phyloP scores from a whole-genome alignment of 2,797 vertebrate species.

The Halcyon badia region DNA sequence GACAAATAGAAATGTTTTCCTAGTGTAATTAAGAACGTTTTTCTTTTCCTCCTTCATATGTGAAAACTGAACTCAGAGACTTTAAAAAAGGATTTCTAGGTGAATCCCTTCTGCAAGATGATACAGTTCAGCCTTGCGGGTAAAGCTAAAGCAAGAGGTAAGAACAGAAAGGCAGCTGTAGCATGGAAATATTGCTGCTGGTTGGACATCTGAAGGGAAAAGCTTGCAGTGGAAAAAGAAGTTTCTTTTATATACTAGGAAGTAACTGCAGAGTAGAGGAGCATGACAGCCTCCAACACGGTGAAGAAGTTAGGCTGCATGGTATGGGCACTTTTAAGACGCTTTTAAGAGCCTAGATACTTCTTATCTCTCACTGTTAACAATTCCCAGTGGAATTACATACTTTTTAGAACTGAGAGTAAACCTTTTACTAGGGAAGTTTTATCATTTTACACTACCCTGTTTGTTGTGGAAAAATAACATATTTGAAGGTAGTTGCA shows the following conservation, averaged over 20 bases:
- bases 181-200: not conserved
- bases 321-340: not conserved
- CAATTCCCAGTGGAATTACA: not conserved
- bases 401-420: not conserved
- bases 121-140: not conserved
- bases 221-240: not conserved
- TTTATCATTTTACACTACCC: not conserved
- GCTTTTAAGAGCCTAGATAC: not conserved
- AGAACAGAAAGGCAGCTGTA: not conserved
- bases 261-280: not conserved
- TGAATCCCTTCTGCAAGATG: not conserved
- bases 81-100: not conserved
- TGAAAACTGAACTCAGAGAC: not conserved
- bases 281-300: not conserved
- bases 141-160: not conserved
- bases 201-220: not conserved
- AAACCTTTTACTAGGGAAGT: not conserved
- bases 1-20: not conserved
- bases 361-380: not conserved
- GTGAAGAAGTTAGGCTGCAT: not conserved
- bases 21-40: not conserved
- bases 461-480: not conserved
- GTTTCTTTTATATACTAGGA: not conserved
- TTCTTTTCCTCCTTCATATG: not conserved
- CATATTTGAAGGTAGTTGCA: not conserved